A percentile compares a stretch with the other conserved stretches of the same genome.
Conservation (phyloP, 2,797 vertebrate species). For the Diplodus puntazzo region DNA sequence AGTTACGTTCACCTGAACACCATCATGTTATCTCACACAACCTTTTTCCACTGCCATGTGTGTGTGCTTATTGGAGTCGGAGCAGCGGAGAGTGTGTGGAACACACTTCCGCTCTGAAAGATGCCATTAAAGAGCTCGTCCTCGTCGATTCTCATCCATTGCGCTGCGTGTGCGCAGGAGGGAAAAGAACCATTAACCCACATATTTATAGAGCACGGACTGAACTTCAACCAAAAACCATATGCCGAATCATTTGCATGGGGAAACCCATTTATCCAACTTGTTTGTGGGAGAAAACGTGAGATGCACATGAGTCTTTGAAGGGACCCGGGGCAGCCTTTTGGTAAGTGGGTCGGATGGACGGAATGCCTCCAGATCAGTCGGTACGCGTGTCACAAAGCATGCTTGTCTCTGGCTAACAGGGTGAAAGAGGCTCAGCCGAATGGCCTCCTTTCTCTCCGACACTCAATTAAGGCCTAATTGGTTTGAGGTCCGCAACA, state of each 20-base stretch:
- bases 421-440: constrained; percentile 74
- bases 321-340: constrained; percentile 47
- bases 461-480: constrained; percentile 72
- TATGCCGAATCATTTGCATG: constrained; percentile 47
- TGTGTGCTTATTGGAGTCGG: constrained; percentile 11
- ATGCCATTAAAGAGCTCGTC: constrained; percentile 6
- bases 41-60: constrained; percentile 14
- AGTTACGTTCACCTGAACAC: neutral
- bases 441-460: constrained; percentile 71
- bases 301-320: constrained; percentile 53
- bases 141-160: constrained; percentile 3
- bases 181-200: constrained; percentile 30
- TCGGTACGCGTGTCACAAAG: constrained; percentile 76
- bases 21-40: constrained; percentile 11
- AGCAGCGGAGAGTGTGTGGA: constrained; percentile 40
- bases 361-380: constrained; percentile 69
- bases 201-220: constrained; percentile 32
- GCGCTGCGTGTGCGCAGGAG: constrained; percentile 12
- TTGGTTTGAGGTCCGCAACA: constrained; percentile 69
- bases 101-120: constrained; percentile 9
- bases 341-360: constrained; percentile 66
- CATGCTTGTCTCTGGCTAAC: constrained; percentile 83
- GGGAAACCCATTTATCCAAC: constrained; percentile 41
- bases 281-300: constrained; percentile 57
- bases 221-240: constrained; percentile 27